Evolutionary conservation across 2,888 invertebrate genomes (phyloP), one percentile per base, ranked within the genome.

Genomic region (Brenthis hecate): DNA sequence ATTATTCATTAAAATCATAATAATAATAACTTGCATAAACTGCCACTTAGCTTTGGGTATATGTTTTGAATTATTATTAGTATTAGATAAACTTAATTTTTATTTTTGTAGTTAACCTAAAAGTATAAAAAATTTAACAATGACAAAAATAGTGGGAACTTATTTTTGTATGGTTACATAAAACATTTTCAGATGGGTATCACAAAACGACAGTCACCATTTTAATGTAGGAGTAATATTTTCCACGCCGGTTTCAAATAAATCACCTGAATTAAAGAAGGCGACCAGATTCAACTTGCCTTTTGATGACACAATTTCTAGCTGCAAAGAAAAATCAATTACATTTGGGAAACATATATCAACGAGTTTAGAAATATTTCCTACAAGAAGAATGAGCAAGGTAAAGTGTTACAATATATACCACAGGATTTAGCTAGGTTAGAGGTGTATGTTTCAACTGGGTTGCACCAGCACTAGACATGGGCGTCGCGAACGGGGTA

Each of bases 151-250:
- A 4, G 5, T 28, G 4, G 28, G 4, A 28, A 28, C 28, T 28
- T 28, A 28, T 43, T 11, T 43, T 43, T 43, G 2, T 53, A 16
- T 53, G 16, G 4, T n/a, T n/a, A 53, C 6, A 53, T n/a, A 36
- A 66, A 56, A 57, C 61, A 43, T 72, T 78, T 80, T 43, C 74
- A 94, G 94, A 75, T 94, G 95, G 81, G 89, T 88, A 0, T 95
- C 94, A 3, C 94, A 94, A 79, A 94, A 95, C 71, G 95, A 95
- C 76, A 89, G 93, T 75, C 88, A 94, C 56, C 91, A 94, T 73
- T 91, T 93, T 57, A 92, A 93, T 74, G 94, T 94, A 0, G 95
- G 96, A 73, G 96, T 97, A 0, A 96, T 96, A 72, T 96, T 97
- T 79, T 97, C 97, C 6, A 97, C 97, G 3, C 97, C 97, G 1